phyloP scores from a whole-genome alignment of 2,113 vertebrate species.

The Gallinago paraguaiae region DNA sequence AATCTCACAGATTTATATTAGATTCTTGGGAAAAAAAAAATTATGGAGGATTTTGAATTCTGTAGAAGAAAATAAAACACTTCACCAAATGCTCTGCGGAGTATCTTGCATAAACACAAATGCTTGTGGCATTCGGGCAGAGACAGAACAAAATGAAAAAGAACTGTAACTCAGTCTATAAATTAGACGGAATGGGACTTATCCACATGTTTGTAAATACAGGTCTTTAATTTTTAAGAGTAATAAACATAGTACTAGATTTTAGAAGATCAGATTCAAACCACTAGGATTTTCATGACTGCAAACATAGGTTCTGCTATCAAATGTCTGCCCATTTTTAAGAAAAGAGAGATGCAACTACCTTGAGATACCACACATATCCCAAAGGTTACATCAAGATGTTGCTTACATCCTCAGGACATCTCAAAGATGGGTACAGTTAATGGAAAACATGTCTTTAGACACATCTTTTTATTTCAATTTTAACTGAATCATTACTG shows the following conservation, averaged over 20 bases:
- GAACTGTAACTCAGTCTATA: background rate
- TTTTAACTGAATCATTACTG: background rate
- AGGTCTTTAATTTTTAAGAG: background rate
- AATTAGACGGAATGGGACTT: background rate
- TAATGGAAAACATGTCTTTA: background rate
- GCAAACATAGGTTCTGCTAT: background rate
- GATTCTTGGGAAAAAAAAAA: background rate
- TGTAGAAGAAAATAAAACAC: background rate
- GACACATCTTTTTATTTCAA: background rate
- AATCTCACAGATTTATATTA: background rate
- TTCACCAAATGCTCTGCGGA: background rate
- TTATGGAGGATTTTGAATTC: background rate
- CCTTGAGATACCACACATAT: background rate
- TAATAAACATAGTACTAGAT: background rate
- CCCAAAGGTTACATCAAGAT: background rate
- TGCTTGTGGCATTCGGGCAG: background rate
- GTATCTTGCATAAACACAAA: background rate
- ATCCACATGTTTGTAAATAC: background rate
- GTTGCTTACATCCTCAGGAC: background rate
- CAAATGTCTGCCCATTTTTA: background rate
- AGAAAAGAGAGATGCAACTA: background rate
- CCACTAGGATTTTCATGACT: background rate
- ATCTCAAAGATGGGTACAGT: background rate
- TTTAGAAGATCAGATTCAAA: background rate
- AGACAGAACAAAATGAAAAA: background rate